Conservation (phyloP, 2,888 invertebrate species). For the Cephonodes hylas region DNA sequence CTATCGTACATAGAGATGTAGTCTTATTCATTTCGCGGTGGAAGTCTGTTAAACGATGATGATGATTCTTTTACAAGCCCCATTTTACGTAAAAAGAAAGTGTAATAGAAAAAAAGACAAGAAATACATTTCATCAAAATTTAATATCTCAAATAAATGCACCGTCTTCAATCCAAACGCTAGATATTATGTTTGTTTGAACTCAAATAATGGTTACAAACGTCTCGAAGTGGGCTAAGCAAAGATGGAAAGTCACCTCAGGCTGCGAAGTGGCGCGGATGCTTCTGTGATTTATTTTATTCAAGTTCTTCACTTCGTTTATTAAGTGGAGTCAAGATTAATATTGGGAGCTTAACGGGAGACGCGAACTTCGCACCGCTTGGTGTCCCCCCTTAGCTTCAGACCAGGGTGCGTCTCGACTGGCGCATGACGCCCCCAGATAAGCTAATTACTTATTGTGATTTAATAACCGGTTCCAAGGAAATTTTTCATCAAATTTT, state of each 20-base stretch:
- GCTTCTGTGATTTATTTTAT: conserved; percentile 58
- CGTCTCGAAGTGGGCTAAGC: background rate
- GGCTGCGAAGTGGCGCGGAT: conserved; percentile 45
- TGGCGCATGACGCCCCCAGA: conserved; percentile 68
- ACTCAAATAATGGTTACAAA: background rate
- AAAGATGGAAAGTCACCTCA: conserved; percentile 27
- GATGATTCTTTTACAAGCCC: too few relatives aligned
- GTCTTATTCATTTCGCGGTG: too few relatives aligned
- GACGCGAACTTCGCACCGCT: conserved; percentile 48
- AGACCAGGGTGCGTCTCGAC: conserved; percentile 32
- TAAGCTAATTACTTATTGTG: conserved; percentile 77
- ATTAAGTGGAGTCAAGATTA: conserved; percentile 68
- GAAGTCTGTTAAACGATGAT: too few relatives aligned
- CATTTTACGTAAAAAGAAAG: too few relatives aligned
- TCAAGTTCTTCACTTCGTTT: conserved; percentile 63
- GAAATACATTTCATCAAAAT: too few relatives aligned
- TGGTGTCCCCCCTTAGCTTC: conserved; percentile 26
- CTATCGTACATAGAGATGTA: too few relatives aligned
- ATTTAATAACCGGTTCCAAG: conserved; percentile 61
- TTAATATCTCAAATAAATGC: too few relatives aligned
- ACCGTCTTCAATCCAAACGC: too few relatives aligned
- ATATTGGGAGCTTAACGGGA: conserved; percentile 61
- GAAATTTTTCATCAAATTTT: conserved; percentile 66
- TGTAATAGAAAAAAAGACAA: too few relatives aligned
- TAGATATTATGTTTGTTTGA: too few relatives aligned